Conservation (phyloP, 2,888 invertebrate species). For the Pegoplata infirma region DNA sequence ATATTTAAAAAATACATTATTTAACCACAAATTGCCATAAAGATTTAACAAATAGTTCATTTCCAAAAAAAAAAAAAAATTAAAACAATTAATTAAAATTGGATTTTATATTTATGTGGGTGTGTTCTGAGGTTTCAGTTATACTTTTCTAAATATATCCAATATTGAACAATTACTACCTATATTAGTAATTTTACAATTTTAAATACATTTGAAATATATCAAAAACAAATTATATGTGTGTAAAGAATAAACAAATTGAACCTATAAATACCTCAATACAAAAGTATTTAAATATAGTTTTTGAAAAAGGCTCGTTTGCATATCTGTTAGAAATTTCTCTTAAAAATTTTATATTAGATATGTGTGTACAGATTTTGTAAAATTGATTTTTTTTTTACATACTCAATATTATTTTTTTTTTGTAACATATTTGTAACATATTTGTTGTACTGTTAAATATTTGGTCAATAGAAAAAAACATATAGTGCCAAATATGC, state of each 20-base stretch:
- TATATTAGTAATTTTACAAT: conserved; percentile 25
- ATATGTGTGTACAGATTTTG: conserved; percentile 30
- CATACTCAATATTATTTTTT: conserved; percentile 21
- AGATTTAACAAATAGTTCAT: not conserved
- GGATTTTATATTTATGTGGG: not conserved
- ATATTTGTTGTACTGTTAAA: conserved; percentile 36
- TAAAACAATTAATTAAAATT: conserved; percentile 23
- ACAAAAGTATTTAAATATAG: not conserved
- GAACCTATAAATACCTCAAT: not conserved
- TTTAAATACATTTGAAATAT: not conserved
- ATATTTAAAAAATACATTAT: too few species aligned
- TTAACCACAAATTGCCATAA: not conserved
- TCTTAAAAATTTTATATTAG: conserved; percentile 30
- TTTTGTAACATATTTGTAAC: not conserved
- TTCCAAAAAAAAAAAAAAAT: too few species aligned
- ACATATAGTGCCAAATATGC: conserved; percentile 47
- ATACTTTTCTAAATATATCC: not conserved
- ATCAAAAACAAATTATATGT: not conserved
- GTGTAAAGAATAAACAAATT: not conserved
- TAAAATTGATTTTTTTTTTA: conserved; percentile 20
- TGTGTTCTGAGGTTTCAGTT: not conserved
- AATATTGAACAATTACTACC: not conserved
- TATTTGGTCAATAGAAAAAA: conserved; percentile 24
- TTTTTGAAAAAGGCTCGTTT: conserved; percentile 6
- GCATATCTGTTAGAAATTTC: conserved; percentile 37